Conservation (phyloP, 2,888 invertebrate species). For the Campoplex capitator region DNA sequence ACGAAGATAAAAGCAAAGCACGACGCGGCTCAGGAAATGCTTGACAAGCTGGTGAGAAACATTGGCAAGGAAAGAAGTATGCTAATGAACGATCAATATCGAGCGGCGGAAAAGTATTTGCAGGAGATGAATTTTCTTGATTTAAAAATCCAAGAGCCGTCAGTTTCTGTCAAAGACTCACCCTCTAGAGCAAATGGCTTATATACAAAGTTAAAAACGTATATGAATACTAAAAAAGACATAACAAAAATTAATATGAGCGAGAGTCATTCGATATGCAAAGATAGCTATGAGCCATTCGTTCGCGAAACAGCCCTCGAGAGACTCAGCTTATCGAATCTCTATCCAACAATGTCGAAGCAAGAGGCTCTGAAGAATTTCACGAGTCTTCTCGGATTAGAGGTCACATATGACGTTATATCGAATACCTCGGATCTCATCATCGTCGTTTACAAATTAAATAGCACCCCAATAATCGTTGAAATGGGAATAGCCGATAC, state of each 20-base stretch:
- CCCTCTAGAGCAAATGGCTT: slow-evolving; percentile 27
- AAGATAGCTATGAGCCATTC: not conserved
- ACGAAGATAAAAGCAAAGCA: slow-evolving; percentile 62
- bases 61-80: not conserved
- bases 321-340: not conserved
- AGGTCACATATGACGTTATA: not conserved
- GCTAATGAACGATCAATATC: not conserved
- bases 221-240: not conserved
- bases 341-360: not conserved
- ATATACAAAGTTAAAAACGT: slow-evolving; percentile 30
- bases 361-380: not conserved
- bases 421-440: not conserved
- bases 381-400: not conserved
- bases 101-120: not conserved
- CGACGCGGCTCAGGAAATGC: slow-evolving; percentile 56
- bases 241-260: not conserved
- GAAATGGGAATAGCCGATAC: slow-evolving; percentile 31
- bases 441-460: slow-evolving; percentile 14
- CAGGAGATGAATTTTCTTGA: not conserved
- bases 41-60: slow-evolving; percentile 37
- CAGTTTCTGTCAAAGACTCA: not conserved
- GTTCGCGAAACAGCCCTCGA: not conserved
- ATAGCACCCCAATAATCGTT: slow-evolving; percentile 16
- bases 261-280: slow-evolving; percentile 21
- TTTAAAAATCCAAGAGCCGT: slow-evolving; percentile 16